Conservation (phyloP, 2,888 invertebrate species). For the Sarcophaga variegata region DNA sequence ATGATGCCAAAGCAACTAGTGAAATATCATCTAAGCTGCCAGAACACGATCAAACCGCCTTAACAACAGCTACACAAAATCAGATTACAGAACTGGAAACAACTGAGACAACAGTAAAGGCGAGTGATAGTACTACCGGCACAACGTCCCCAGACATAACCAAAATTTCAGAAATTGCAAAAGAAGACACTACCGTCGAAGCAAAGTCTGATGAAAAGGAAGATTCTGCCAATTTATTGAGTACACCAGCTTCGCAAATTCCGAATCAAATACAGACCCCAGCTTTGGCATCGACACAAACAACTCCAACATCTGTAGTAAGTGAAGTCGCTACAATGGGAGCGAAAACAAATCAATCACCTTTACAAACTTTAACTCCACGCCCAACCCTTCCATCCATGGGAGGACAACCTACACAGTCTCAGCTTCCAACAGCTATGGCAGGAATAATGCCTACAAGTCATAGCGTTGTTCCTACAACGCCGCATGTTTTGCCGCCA, state of each 20-base stretch:
- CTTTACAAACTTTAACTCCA: constrained; percentile 34
- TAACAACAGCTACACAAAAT: constrained; percentile 3
- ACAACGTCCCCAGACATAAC: constrained; percentile 22
- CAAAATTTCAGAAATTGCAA: background rate
- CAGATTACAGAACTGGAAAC: constrained; percentile 35
- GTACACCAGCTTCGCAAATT: constrained; percentile 10
- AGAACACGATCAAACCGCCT: constrained; percentile 40
- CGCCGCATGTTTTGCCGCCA: constrained; percentile 60
- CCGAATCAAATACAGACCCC: constrained; percentile 25
- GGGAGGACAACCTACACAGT: constrained; percentile 36
- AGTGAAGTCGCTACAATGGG: constrained; percentile 2
- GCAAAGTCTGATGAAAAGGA: constrained; percentile 33
- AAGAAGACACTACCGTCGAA: constrained; percentile 45
- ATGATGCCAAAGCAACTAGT: constrained; percentile 54
- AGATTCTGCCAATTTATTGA: constrained; percentile 8
- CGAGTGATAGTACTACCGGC: constrained; percentile 15
- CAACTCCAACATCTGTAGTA: background rate
- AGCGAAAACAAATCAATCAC: constrained; percentile 17
- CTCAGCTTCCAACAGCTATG: constrained; percentile 44
- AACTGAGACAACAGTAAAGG: background rate
- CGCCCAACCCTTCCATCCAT: constrained; percentile 33
- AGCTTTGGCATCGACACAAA: background rate
- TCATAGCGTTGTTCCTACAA: constrained; percentile 31
- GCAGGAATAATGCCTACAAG: constrained; percentile 59
- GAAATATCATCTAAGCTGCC: constrained; percentile 1